phyloP scores from a whole-genome alignment of 2,797 vertebrate genomes.

The Diceros bicornis region DNA sequence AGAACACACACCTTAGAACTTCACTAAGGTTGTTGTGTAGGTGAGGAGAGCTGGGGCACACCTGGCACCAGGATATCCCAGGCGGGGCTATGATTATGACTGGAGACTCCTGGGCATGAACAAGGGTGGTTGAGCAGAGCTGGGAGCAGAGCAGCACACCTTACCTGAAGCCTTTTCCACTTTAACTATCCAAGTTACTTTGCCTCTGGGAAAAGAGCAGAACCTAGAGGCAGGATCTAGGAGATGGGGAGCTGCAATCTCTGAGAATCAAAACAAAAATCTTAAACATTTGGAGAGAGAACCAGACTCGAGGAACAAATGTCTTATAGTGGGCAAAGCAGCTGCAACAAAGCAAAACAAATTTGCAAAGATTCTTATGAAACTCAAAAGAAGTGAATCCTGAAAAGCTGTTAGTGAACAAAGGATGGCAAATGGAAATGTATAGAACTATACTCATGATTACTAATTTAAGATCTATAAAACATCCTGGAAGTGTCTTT shows the following conservation, averaged over 20 bases:
- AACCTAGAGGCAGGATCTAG: neutral
- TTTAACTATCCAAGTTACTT: neutral
- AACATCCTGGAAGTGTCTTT: neutral
- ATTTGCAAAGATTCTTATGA: neutral
- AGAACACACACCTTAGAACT: neutral
- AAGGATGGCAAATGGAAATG: neutral
- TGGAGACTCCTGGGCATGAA: too few species aligned
- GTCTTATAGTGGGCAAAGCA: neutral
- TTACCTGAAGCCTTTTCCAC: neutral
- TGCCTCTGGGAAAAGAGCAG: neutral
- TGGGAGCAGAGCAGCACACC: neutral
- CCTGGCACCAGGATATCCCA: neutral
- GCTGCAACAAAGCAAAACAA: neutral
- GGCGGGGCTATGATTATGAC: neutral
- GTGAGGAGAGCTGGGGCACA: too few species aligned
- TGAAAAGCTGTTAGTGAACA: neutral
- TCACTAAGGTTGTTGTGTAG: neutral
- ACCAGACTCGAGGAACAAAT: neutral
- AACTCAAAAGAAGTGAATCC: neutral
- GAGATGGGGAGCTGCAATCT: neutral
- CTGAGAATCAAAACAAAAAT: neutral
- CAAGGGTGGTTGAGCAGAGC: neutral
- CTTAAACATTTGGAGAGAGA: neutral
- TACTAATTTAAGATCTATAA: neutral
- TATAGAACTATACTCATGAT: neutral